These are phyloP conservation scores for Salvelinus alpinus DNA, from an alignment of 2,113 vertebrate genomes.

Conservation along the genomic window DNA sequence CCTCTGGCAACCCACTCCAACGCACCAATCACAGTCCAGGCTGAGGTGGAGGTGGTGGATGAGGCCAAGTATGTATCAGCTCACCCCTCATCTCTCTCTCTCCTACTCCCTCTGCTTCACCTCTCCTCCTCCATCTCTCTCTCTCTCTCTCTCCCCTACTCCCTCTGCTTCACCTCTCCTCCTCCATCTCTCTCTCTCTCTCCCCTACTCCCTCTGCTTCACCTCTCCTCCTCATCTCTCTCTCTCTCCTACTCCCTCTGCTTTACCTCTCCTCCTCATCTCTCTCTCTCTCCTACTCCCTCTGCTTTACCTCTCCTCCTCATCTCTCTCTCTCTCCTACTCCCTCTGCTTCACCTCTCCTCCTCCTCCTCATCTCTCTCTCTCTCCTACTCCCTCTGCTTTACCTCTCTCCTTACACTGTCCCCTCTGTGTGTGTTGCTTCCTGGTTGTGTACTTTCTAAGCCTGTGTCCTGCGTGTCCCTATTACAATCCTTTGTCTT, in stretches of 20 bases:
- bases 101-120: too few species aligned
- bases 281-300: not conserved
- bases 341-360: conserved; percentile 12
- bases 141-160: too few species aligned
- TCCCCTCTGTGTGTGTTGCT: conserved; percentile 16
- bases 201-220: not conserved
- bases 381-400: not conserved
- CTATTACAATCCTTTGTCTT: conserved; percentile 4
- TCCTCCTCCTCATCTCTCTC: conserved; percentile 30
- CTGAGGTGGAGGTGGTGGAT: conserved; percentile 96
- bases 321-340: too few species aligned
- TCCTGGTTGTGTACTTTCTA: conserved; percentile 37
- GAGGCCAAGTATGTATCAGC: conserved; percentile 93
- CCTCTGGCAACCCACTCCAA: conserved; percentile 89
- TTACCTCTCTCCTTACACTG: conserved; percentile 11
- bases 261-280: not conserved
- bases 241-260: not conserved
- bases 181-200: not conserved
- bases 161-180: not conserved
- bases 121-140: too few species aligned
- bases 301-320: conserved; percentile 23
- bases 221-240: not conserved
- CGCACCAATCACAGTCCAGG: conserved; percentile 89
- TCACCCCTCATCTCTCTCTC: not conserved
- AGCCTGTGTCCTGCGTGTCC: conserved; percentile 19